Conservation (phyloP, 2,113 vertebrate genomes). For the Desmodus rotundus region DNA sequence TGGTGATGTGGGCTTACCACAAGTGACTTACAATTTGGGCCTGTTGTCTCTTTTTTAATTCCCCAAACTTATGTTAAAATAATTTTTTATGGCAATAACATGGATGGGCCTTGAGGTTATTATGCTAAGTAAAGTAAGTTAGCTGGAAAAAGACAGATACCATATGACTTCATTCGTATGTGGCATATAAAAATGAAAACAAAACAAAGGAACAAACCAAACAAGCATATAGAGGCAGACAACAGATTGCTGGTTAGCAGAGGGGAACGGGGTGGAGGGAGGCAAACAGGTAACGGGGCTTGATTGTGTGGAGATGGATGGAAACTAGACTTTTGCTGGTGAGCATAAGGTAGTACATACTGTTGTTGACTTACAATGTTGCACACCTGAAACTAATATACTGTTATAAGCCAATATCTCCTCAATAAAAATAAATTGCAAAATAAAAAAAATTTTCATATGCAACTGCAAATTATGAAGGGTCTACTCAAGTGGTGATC, state of each 20-base stretch:
- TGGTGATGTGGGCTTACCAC: not conserved
- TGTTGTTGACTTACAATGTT: not conserved
- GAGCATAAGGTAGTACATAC: not conserved
- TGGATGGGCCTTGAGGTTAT: not conserved
- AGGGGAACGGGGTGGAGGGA: too few species aligned
- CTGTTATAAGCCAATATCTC: not conserved
- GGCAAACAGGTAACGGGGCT: not conserved
- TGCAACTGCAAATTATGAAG: not conserved
- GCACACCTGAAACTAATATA: not conserved
- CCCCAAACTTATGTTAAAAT: not conserved
- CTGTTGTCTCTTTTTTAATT: not conserved
- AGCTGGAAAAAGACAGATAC: not conserved
- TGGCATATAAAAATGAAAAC: not conserved
- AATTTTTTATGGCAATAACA: not conserved
- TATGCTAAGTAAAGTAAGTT: not conserved
- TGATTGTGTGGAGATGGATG: not conserved
- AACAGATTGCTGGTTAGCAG: too few species aligned
- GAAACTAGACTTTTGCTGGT: not conserved
- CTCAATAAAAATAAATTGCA: not conserved
- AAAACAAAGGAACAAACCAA: not conserved
- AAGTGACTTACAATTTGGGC: not conserved
- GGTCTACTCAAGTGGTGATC: not conserved
- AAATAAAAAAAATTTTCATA: not conserved
- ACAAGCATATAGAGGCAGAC: not conserved
- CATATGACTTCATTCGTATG: not conserved